Base-by-base conservation (phyloP, 2,888 invertebrate species). In the Cryptocheilus praepositus region DNA sequence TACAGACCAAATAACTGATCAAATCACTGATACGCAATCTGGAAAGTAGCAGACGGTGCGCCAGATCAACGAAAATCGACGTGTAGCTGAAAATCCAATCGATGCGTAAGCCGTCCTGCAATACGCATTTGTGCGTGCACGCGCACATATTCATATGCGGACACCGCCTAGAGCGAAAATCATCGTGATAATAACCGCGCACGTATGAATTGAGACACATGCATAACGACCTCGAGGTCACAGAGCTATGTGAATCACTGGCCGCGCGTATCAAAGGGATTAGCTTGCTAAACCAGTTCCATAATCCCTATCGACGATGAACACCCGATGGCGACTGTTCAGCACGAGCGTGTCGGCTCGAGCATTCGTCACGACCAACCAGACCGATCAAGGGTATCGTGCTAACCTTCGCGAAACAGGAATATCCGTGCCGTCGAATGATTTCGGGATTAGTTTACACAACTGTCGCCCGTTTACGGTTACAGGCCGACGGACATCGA, bases 181-280 rank as follows among this genome's bases (percentile, higher is more conserved):
- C 13, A 11, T 11, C 7, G 11, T 11, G 36, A 11, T 25, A 25
- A 3, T 25, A 25, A 2, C 25, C 4, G 36, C 36, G 36, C 36
- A 11, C 36, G 36, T 11, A 8, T 11, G 36, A 36, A 11, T 36
- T 11, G 36, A 36, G 36, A 36, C 36, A 25, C 61, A 64, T 61
- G 25, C 16, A 61, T 73, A 54, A 65, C 64, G 63, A 36, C 11
- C 36, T 7, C 7, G 7, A 36, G 36, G 11, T 11, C 36, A 11
- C 36, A 36, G 71, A 74, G 73, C 69, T 71, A 76, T 69, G 68
- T 73, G 77, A 80, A 71, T 78, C 80, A 74, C 74, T 71, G 71
- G 73, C 71, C 74, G 72, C 73, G 74, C 72, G 73, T 72, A 74
- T 76, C 76, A 71, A 76, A 79, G 76, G 76, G 79, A 78, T 75